These are phyloP conservation scores for Drosophila kanekoi DNA, from an alignment of 2,888 invertebrate genomes.

Conservation along the genomic window DNA sequence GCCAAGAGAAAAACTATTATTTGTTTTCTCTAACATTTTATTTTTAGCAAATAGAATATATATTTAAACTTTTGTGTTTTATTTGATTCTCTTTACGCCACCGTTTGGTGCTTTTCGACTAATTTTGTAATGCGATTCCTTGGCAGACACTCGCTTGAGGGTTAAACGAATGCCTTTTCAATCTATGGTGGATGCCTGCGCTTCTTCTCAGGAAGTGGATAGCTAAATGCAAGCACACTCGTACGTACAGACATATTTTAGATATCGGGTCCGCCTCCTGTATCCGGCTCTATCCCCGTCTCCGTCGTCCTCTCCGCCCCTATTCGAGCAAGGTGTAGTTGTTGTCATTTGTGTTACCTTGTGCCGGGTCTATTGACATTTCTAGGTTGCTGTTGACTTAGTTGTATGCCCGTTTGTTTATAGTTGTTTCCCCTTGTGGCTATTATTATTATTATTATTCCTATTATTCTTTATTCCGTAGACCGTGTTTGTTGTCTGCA, in stretches of 20 bases:
- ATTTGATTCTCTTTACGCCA: slow-evolving; percentile 52
- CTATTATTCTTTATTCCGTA: slow-evolving; percentile 11
- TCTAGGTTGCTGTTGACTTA: slow-evolving; percentile 63
- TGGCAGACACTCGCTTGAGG: slow-evolving; percentile 33
- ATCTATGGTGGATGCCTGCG: slow-evolving; percentile 32
- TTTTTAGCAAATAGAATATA: slow-evolving; percentile 69
- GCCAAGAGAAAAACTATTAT: slow-evolving; percentile 33
- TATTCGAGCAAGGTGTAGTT: slow-evolving; percentile 16
- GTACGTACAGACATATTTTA: slow-evolving; percentile 30
- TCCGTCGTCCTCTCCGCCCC: slow-evolving; percentile 15
- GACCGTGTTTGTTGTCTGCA: slow-evolving; percentile 35
- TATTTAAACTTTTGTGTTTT: slow-evolving; percentile 68
- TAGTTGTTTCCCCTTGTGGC: slow-evolving; percentile 16
- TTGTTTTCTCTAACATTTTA: slow-evolving; percentile 48
- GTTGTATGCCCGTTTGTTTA: slow-evolving; percentile 20
- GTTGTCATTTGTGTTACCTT: slow-evolving; percentile 51
- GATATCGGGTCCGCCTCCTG: slow-evolving; percentile 36
- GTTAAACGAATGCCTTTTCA: slow-evolving; percentile 53
- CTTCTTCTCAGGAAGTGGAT: slow-evolving; percentile 33
- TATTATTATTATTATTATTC: slow-evolving; percentile 22
- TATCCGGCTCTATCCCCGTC: not conserved
- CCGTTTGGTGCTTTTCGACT: slow-evolving; percentile 21
- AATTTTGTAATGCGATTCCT: slow-evolving; percentile 48
- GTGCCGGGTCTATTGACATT: slow-evolving; percentile 65
- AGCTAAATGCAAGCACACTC: slow-evolving; percentile 33